Conservation (phyloP, 2,888 invertebrate genomes). For the Drosophila sordidula region DNA sequence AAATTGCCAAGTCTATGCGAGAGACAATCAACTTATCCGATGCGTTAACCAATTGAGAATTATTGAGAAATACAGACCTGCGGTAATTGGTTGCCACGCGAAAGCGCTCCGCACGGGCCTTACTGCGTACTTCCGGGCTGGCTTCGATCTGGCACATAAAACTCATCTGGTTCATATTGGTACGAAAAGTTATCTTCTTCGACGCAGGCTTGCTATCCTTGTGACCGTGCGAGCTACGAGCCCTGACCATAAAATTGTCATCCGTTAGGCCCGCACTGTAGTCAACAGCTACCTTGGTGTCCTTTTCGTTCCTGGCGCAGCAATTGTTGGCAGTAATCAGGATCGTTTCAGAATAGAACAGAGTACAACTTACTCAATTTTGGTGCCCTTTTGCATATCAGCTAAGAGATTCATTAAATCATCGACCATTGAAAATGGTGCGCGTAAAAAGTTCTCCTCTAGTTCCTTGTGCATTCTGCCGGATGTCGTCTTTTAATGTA, state of each 20-base stretch:
- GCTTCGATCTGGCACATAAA: conserved; percentile 50
- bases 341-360: neutral
- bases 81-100: conserved; percentile 45
- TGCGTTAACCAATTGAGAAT: neutral
- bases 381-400: conserved; percentile 33
- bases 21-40: neutral
- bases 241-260: conserved; percentile 20
- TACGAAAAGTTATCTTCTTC: neutral
- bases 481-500: conserved; percentile 7
- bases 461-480: conserved; percentile 2
- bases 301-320: neutral
- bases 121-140: neutral
- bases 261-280: conserved; percentile 18
- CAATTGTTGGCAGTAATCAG: neutral
- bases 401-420: conserved; percentile 30
- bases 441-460: conserved; percentile 38
- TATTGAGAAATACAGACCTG: conserved; percentile 25
- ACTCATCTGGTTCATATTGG: conserved; percentile 33
- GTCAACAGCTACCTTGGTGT: conserved; percentile 22
- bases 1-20: conserved; percentile 41
- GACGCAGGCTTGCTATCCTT: neutral
- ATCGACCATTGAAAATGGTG: conserved; percentile 28
- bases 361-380: conserved; percentile 36
- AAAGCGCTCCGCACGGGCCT: conserved; percentile 29
- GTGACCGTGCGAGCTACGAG: neutral